Evolutionary conservation across 2,888 invertebrate genomes (phyloP).

Genomic region (Molorchus minor): DNA sequence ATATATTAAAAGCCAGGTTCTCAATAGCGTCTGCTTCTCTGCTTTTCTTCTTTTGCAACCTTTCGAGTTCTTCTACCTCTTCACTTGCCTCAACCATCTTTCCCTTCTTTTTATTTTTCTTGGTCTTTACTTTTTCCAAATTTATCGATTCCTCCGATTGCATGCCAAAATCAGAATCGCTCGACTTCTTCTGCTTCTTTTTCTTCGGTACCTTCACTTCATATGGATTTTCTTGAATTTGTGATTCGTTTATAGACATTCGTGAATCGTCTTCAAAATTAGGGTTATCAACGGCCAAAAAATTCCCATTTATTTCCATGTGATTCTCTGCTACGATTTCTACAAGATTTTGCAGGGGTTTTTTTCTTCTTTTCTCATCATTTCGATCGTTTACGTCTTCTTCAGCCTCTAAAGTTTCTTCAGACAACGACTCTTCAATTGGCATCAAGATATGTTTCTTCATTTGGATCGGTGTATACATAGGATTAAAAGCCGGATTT

Average conservation of each 20-base stretch:
- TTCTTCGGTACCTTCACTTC: slow-evolving; percentile 26
- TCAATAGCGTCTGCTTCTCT: slow-evolving; percentile 1
- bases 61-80: not conserved
- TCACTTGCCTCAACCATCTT: not conserved
- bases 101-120: slow-evolving; percentile 6
- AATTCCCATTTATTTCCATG: slow-evolving; percentile 36
- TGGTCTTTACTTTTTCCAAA: not conserved
- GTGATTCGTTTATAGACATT: slow-evolving; percentile 13
- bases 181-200: slow-evolving; percentile 11
- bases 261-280: slow-evolving; percentile 31
- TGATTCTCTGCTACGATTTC: slow-evolving; percentile 5
- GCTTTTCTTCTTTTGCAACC: slow-evolving; percentile 6
- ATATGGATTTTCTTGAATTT: slow-evolving; percentile 31
- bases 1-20: not conserved
- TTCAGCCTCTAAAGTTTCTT: slow-evolving; percentile 35
- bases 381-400: no score
- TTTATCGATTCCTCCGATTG: not conserved
- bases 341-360: slow-evolving; percentile 11
- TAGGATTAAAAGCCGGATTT: slow-evolving; percentile 56
- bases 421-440: slow-evolving; percentile 48
- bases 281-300: slow-evolving; percentile 42
- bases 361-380: no score
- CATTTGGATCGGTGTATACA: slow-evolving; percentile 42
- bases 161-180: slow-evolving; percentile 33
- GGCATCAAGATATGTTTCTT: slow-evolving; percentile 49